Evolutionary conservation across 2,797 vertebrate genomes (phyloP).

Genomic region (Tapirus indicus): DNA sequence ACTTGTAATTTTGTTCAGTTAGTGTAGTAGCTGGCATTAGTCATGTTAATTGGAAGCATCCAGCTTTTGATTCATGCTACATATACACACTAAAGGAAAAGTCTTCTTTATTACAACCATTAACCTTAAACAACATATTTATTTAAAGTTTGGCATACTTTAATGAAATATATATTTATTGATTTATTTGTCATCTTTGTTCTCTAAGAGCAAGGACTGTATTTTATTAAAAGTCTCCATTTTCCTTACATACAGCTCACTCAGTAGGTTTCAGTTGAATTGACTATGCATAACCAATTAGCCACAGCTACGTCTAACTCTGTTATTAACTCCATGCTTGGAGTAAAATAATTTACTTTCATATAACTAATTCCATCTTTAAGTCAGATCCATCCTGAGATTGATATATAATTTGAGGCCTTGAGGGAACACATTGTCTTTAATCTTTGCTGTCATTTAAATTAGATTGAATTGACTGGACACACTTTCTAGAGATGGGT

Average conservation of each 20-base stretch:
- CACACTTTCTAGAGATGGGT: not conserved
- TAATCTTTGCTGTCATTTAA: not conserved
- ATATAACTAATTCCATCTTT: not conserved
- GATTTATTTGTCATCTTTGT: not conserved
- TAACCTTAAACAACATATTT: fast-evolving
- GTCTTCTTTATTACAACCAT: not conserved
- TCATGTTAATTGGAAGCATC: not conserved
- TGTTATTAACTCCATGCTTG: not conserved
- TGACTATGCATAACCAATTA: not conserved
- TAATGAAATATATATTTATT: not conserved
- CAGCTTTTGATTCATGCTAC: not conserved
- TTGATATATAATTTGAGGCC: not conserved
- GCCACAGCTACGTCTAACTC: not conserved
- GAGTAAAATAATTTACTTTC: not conserved
- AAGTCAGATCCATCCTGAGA: not conserved
- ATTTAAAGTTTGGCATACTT: not conserved
- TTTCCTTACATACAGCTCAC: not conserved
- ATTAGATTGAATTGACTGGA: not conserved
- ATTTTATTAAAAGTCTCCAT: not conserved
- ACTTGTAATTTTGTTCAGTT: not conserved
- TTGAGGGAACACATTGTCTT: not conserved
- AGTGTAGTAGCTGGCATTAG: too few relatives aligned
- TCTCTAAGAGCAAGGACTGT: not conserved
- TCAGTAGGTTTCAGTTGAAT: not conserved
- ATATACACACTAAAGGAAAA: not conserved